These are phyloP conservation scores for Corvus moneduloides DNA, from an alignment of 2,113 vertebrate genomes.

Conservation along the genomic window DNA sequence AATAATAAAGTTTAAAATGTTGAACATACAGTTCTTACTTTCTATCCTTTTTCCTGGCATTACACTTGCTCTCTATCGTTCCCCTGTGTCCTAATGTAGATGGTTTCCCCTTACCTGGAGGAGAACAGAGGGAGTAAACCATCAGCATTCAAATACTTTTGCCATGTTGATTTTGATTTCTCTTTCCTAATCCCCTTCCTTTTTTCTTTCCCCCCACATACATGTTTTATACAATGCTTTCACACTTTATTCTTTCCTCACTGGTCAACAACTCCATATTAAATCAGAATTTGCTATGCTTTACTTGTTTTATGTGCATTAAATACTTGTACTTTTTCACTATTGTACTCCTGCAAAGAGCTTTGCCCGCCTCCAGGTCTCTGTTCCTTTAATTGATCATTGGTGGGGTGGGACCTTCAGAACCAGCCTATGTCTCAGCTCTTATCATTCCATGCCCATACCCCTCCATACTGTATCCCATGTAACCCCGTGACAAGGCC, in stretches of 20 bases:
- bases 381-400: not conserved
- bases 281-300: not conserved
- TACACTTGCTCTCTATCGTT: not conserved
- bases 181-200: not conserved
- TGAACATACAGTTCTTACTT: not conserved
- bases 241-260: not conserved
- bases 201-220: rapidly evolving
- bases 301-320: not conserved
- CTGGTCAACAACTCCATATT: not conserved
- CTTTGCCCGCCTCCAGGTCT: not conserved
- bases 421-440: not conserved
- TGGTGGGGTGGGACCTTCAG: not conserved
- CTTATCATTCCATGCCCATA: not conserved
- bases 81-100: not conserved
- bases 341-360: not conserved
- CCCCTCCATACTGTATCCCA: not conserved
- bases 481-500: not conserved
- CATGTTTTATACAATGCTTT: not conserved
- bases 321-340: not conserved
- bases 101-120: not conserved
- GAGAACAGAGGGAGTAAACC: not conserved
- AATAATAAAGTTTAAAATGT: not conserved
- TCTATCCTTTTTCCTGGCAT: not conserved
- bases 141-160: not conserved
- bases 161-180: not conserved